These are phyloP conservation scores for Thalassophryne amazonica DNA, from an alignment of 2,797 vertebrate species.

Conservation along the genomic window DNA sequence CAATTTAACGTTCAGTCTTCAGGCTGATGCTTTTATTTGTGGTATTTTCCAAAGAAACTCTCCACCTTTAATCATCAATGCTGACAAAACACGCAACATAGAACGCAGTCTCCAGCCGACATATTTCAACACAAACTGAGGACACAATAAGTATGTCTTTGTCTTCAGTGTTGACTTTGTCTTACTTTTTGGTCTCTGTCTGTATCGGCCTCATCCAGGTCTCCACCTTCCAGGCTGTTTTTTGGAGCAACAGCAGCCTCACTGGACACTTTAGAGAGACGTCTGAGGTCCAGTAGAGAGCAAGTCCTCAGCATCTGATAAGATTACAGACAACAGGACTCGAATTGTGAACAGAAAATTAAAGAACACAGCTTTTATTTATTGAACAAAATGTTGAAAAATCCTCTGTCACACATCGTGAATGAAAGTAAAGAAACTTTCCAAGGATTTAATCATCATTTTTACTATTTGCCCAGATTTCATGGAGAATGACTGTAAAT, in stretches of 20 bases:
- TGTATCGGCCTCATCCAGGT: slow-evolving; percentile 87
- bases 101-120: too few relatives aligned
- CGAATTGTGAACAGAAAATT: too few relatives aligned
- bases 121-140: not conserved
- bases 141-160: not conserved
- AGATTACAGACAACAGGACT: slow-evolving; percentile 1
- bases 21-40: not conserved
- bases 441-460: too few relatives aligned
- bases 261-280: slow-evolving; percentile 57
- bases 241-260: slow-evolving; percentile 66
- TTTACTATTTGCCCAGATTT: too few relatives aligned
- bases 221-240: slow-evolving; percentile 84
- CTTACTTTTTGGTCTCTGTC: slow-evolving; percentile 90
- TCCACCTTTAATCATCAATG: not conserved
- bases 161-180: not conserved
- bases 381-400: too few relatives aligned
- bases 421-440: too few relatives aligned
- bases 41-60: not conserved
- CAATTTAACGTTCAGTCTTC: not conserved
- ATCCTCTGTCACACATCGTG: too few relatives aligned
- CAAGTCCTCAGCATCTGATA: slow-evolving; percentile 94
- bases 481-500: too few relatives aligned
- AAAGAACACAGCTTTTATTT: too few relatives aligned
- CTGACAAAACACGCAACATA: not conserved
- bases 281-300: slow-evolving; percentile 93